Conservation (phyloP, 2,888 invertebrate species). For the Drosophila nr. perissopoda region DNA sequence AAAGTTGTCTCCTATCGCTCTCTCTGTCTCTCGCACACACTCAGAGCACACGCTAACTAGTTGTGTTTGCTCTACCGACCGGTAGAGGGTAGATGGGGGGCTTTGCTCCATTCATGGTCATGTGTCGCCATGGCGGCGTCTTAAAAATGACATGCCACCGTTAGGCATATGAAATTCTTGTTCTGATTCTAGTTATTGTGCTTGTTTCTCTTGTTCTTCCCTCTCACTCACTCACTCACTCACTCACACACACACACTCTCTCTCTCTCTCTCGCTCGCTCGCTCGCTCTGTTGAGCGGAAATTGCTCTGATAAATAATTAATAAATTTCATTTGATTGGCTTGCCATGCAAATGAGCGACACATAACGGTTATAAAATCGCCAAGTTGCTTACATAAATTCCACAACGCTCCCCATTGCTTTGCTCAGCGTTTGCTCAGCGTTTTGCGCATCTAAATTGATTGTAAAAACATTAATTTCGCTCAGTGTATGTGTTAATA, state of each 20-base stretch:
- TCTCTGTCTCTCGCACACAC: neutral
- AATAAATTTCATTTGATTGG: conserved; percentile 70
- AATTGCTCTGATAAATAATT: conserved; percentile 78
- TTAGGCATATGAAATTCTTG: conserved; percentile 60
- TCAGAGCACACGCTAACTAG: neutral
- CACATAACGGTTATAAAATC: conserved; percentile 43
- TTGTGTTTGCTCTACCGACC: neutral
- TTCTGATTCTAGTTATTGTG: conserved; percentile 17
- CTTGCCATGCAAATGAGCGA: conserved; percentile 40
- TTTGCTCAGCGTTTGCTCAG: conserved; percentile 3
- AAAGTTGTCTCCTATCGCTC: neutral
- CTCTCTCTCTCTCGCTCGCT: neutral
- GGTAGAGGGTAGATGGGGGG: neutral
- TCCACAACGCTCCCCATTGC: conserved; percentile 15
- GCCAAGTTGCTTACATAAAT: conserved; percentile 9
- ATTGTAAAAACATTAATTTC: neutral
- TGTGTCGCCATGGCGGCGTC: conserved; percentile 42
- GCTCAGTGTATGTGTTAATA: neutral
- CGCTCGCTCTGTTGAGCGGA: conserved; percentile 50
- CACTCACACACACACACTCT: too few species aligned
- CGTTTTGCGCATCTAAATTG: neutral
- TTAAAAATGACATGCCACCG: conserved; percentile 65
- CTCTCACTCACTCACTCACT: too few species aligned
- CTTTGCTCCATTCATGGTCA: conserved; percentile 42
- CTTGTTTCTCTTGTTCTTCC: neutral